Evolutionary conservation across 1,140 invertebrate species (phyloP).

Genomic region (Idris sp.): DNA sequence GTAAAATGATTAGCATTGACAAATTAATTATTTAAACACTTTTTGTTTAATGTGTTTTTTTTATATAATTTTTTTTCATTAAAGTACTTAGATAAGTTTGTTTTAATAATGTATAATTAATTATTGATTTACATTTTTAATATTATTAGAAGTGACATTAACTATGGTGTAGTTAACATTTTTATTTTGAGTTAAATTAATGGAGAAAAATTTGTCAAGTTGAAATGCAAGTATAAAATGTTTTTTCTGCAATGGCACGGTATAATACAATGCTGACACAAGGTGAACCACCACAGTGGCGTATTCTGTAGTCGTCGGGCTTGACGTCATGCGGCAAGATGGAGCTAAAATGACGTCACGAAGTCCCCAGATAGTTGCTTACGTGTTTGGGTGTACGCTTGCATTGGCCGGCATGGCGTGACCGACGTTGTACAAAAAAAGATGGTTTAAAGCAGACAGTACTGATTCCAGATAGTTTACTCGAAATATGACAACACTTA

Average conservation of each 20-base stretch:
- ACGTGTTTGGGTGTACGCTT: conserved; percentile 29
- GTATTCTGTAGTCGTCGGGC: conserved; percentile 26
- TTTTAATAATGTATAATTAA: too few relatives aligned
- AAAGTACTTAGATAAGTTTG: too few relatives aligned
- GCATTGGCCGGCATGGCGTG: conserved; percentile 24
- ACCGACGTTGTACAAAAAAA: conserved; percentile 20
- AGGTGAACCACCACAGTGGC: conserved; percentile 37
- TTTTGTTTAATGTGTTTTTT: too few relatives aligned
- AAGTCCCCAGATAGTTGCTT: conserved; percentile 33
- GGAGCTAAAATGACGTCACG: conserved; percentile 60
- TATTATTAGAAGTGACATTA: too few relatives aligned
- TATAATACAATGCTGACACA: conserved; percentile 23
- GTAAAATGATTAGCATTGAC: too few relatives aligned
- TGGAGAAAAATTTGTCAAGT: conserved; percentile 1
- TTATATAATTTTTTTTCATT: too few relatives aligned
- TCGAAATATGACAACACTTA: conserved; percentile 10
- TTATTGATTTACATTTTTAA: too few relatives aligned
- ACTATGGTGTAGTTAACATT: too few relatives aligned
- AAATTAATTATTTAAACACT: too few relatives aligned
- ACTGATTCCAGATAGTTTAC: conserved; percentile 20
- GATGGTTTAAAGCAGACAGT: conserved; percentile 22
- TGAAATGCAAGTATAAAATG: conserved; percentile 8
- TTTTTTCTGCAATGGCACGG: conserved; percentile 29
- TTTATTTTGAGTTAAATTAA: too few relatives aligned
- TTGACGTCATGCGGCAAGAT: conserved; percentile 61